phyloP scores from a whole-genome alignment of 2,113 vertebrate genomes.

The Anolis carolinensis region DNA sequence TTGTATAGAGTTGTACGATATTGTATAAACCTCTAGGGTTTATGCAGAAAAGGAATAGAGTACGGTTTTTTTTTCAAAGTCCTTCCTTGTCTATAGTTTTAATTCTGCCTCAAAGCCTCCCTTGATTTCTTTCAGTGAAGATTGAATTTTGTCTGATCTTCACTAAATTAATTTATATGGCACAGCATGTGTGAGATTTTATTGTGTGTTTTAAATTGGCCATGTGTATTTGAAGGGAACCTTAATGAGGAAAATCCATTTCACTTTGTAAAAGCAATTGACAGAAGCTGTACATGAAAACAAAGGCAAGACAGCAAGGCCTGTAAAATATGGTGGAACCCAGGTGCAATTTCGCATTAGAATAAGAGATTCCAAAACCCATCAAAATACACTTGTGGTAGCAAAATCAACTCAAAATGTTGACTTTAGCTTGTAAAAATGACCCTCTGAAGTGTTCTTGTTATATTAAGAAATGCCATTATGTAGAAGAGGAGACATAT shows the following conservation, averaged over 20 bases:
- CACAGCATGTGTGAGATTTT: neutral
- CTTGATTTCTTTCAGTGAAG: slow-evolving; percentile 40
- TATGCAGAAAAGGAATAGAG: neutral
- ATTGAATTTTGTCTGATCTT: slow-evolving; percentile 24
- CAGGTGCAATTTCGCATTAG: neutral
- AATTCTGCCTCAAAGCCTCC: neutral
- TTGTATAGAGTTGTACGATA: slow-evolving; percentile 23
- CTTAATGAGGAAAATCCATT: slow-evolving; percentile 21
- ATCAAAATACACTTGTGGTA: neutral
- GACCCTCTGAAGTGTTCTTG: neutral
- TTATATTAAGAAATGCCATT: neutral
- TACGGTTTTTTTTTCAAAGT: neutral
- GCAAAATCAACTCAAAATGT: neutral
- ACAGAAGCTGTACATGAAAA: neutral
- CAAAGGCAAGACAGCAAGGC: neutral
- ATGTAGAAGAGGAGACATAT: too few species aligned
- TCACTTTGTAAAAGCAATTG: slow-evolving; percentile 3
- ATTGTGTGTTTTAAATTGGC: neutral
- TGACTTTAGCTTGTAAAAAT: neutral
- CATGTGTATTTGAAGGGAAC: neutral
- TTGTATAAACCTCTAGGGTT: slow-evolving; percentile 12
- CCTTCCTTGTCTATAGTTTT: slow-evolving; percentile 19
- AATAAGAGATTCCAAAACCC: neutral
- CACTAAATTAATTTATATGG: slow-evolving; percentile 16
- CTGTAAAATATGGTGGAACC: neutral